Evolutionary conservation across 2,797 vertebrate genomes (phyloP).

Genomic region (Argyrosomus regius): DNA sequence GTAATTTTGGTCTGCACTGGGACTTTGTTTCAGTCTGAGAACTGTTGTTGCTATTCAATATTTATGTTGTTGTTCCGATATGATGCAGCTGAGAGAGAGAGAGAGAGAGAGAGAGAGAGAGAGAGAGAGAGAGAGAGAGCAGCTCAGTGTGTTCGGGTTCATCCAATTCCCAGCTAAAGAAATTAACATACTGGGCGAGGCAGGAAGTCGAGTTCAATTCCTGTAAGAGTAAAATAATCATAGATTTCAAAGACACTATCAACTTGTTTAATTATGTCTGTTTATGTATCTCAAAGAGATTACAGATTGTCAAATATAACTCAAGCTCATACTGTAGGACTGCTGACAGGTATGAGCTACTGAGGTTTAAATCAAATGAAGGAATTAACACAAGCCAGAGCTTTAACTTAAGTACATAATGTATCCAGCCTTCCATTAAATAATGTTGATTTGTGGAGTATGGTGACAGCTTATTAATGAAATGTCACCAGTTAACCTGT

Average conservation of each 20-base stretch:
- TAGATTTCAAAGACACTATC: not conserved
- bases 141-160: constrained; percentile 15
- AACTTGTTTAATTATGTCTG: not conserved
- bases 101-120: not conserved
- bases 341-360: not conserved
- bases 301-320: not conserved
- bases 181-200: not conserved
- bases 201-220: constrained; percentile 1
- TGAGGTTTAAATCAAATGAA: not conserved
- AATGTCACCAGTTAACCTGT: too few relatives aligned
- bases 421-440: not conserved
- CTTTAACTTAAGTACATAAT: too few relatives aligned
- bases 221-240: not conserved
- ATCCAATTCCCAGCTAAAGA: constrained; percentile 15
- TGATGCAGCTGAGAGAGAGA: constrained; percentile 1
- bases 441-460: not conserved
- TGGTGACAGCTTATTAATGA: not conserved
- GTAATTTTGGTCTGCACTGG: constrained; percentile 30
- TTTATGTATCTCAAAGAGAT: not conserved
- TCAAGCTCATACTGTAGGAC: not conserved
- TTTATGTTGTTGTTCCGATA: constrained; percentile 40
- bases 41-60: constrained; percentile 34
- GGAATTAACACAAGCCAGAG: not conserved
- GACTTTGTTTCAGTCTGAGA: constrained; percentile 27
- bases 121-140: not conserved